phyloP scores from a whole-genome alignment of 1,140 invertebrate genomes.

The Dryas iulia region DNA sequence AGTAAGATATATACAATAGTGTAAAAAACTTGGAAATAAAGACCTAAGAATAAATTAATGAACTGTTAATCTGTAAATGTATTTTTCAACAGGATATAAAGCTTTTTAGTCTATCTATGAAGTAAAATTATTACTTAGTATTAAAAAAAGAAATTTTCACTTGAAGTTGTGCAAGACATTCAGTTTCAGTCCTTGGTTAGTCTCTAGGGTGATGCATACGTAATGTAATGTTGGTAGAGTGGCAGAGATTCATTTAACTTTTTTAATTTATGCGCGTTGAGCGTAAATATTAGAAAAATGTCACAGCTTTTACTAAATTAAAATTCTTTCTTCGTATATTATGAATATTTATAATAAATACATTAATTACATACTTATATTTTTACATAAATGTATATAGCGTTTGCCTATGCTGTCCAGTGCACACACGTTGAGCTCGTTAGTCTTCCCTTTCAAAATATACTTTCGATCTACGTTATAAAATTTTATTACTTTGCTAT shows the following conservation, averaged over 20 bases:
- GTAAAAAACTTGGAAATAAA: too few species aligned
- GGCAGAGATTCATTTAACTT: conserved; percentile 52
- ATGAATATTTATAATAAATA: not conserved
- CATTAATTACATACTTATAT: not conserved
- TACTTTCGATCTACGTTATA: not conserved
- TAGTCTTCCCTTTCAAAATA: not conserved
- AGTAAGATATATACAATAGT: too few species aligned
- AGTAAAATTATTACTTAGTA: not conserved
- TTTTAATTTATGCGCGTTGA: conserved; percentile 44
- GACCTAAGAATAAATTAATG: too few species aligned
- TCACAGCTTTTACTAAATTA: conserved; percentile 11
- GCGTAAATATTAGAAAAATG: conserved; percentile 17
- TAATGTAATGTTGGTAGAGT: conserved; percentile 49
- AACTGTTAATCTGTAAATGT: too few species aligned
- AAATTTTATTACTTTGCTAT: not conserved
- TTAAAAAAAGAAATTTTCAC: conserved; percentile 44
- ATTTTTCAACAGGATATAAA: not conserved
- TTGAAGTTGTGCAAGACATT: conserved; percentile 41
- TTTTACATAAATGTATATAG: too few species aligned
- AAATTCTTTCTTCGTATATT: not conserved
- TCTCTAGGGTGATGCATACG: conserved; percentile 53
- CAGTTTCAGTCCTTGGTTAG: conserved; percentile 48
- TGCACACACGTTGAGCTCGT: not conserved
- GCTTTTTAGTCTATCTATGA: not conserved
- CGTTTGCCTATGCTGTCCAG: too few species aligned